Base-by-base conservation (phyloP, 2,888 invertebrate species). In the Meteorus colon region DNA sequence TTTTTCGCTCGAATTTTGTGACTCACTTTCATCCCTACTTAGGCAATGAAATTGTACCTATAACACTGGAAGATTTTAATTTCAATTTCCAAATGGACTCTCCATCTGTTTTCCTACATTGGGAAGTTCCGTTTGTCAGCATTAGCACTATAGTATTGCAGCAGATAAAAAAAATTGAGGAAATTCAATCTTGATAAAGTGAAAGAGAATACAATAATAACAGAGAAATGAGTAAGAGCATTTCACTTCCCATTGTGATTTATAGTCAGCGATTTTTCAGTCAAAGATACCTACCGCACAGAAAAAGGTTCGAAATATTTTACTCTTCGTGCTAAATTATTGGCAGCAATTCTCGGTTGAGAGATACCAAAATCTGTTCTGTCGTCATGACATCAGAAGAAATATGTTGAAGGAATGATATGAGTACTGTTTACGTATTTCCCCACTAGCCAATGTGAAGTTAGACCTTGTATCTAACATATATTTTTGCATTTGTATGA, bases 401-500 rank as follows among this genome's bases (percentile, higher is more conserved):
- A 29, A 62, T 62, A 62, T 62, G 10, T 31, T 31, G 14, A 8
- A 14, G 5, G 2, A 62, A 62, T 29, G 27, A 29, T 14, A 62
- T 29, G 12, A 62, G 31, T 12, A 60, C n/a, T 59, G 59, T 24
- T n/a, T 24, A 12, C 27, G 31, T 62, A 2, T 55, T 19, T 6
- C 19, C 4, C 24, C 8, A 24, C n/a, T 14, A 62, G 8, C 29
- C 62, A 62, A 27, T 29, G 19, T n/a, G 24, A 29, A 27, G 59
- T 62, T 62, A 62, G 10, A 62, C 62, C 62, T 62, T 29, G 62
- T 62, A 29, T 31, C 16, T 31, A 62, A 62, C 14, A 62, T 62
- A 29, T 62, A 62, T 62, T 62, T 62, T 62, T 62, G 68, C 48
- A 48, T 27, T 51, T 48, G 41, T n/a, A 14, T 48, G 68, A 29